phyloP scores from a whole-genome alignment of 2,113 vertebrate genomes.

The Gulo gulo region DNA sequence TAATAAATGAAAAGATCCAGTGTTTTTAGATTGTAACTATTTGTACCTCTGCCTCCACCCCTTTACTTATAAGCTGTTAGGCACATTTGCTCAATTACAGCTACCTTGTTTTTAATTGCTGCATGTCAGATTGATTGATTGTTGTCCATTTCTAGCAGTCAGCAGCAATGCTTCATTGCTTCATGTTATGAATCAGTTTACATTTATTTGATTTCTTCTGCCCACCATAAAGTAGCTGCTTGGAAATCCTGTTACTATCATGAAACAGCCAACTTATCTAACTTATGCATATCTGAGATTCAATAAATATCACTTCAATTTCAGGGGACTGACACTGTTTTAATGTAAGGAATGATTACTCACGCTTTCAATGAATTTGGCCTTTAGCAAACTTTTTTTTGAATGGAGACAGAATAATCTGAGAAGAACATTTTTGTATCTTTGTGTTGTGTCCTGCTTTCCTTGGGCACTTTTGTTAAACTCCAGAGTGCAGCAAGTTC shows the following conservation, averaged over 20 bases:
- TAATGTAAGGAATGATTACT: background rate
- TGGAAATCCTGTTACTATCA: background rate
- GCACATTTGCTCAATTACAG: constrained; percentile 40
- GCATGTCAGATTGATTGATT: constrained; percentile 52
- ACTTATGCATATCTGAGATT: background rate
- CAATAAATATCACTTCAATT: background rate
- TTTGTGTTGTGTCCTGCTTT: background rate
- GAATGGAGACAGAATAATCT: background rate
- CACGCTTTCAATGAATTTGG: background rate
- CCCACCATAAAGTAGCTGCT: background rate
- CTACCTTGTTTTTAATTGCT: constrained; percentile 50
- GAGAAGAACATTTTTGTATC: background rate
- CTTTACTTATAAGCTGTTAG: constrained; percentile 10
- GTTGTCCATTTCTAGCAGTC: constrained; percentile 39
- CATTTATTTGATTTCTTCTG: constrained; percentile 38
- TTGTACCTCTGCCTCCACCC: constrained; percentile 23
- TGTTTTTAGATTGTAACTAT: constrained; percentile 40
- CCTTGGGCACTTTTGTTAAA: background rate
- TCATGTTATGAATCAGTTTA: background rate
- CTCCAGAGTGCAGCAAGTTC: background rate
- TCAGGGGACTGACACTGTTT: background rate
- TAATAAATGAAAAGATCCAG: constrained; percentile 16
- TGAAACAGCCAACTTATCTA: background rate
- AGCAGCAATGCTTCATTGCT: constrained; percentile 19
- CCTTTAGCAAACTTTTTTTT: background rate